Conservation (phyloP, 2,113 vertebrate genomes). For the Mesoclemmys tuberculata region DNA sequence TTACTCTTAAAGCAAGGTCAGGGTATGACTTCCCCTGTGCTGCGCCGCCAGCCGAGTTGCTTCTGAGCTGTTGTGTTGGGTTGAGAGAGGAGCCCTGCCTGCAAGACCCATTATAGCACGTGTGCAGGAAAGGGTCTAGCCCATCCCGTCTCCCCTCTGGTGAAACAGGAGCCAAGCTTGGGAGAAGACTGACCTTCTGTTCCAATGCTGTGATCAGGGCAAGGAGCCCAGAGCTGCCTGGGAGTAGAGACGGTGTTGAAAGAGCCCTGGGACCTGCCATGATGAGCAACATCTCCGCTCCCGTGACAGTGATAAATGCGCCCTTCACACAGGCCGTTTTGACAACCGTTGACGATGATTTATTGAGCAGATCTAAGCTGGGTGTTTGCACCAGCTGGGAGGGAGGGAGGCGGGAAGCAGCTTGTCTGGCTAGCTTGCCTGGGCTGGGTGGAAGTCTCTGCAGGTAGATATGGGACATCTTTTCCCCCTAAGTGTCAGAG, state of each 20-base stretch:
- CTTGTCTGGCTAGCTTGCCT: background rate
- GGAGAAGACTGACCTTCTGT: background rate
- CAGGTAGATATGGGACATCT: background rate
- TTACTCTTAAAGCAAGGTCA: background rate
- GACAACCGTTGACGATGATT: background rate
- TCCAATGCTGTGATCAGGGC: background rate
- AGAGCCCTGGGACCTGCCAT: background rate
- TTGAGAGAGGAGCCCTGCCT: background rate
- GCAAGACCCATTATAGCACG: too few species aligned
- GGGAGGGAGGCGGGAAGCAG: background rate
- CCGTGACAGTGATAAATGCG: background rate
- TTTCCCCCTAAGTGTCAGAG: background rate
- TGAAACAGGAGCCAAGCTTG: background rate
- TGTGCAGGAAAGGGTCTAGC: background rate
- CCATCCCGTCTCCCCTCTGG: background rate
- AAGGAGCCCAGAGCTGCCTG: background rate
- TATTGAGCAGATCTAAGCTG: background rate
- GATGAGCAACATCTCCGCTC: background rate
- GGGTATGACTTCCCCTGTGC: background rate
- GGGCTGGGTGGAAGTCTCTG: background rate
- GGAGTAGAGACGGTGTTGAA: background rate
- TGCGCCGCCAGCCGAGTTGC: background rate
- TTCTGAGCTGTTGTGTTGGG: background rate
- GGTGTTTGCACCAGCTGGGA: background rate
- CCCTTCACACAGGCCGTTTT: background rate